Conservation (phyloP, 1,140 invertebrate species). For the Trichonephila clavipes region DNA sequence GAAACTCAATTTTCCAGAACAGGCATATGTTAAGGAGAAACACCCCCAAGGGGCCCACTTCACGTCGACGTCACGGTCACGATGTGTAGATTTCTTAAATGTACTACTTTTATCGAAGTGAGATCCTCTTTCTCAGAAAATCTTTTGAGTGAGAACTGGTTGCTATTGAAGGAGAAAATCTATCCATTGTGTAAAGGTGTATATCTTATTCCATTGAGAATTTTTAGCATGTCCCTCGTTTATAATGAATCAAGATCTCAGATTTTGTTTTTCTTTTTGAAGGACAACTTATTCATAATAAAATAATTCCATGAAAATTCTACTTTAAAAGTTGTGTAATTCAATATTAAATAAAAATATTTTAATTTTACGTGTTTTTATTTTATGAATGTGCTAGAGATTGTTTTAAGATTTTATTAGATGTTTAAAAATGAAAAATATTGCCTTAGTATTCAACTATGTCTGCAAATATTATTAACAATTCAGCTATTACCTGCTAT, state of each 20-base stretch:
- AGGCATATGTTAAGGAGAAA: conserved; percentile 59
- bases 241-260: background rate
- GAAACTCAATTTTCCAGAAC: conserved; percentile 57
- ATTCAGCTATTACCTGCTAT: too few relatives aligned
- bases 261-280: background rate
- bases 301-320: background rate
- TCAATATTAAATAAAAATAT: too few relatives aligned
- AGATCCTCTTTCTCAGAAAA: conserved; percentile 29
- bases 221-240: conserved; percentile 1
- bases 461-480: too few relatives aligned
- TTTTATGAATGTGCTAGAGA: too few relatives aligned
- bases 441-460: too few relatives aligned
- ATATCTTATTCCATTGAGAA: background rate
- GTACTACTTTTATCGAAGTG: conserved; percentile 7
- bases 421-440: too few relatives aligned
- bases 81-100: conserved; percentile 32
- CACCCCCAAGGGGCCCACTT: conserved; percentile 43
- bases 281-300: background rate
- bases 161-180: background rate
- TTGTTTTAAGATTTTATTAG: too few relatives aligned
- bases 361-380: too few relatives aligned
- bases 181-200: background rate
- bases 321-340: background rate
- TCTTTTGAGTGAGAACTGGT: conserved; percentile 3
- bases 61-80: background rate